A percentile compares a stretch with the other conserved stretches of the same genome.
Conservation (phyloP, 1,140 invertebrate species). For the Saccostrea glomerata region DNA sequence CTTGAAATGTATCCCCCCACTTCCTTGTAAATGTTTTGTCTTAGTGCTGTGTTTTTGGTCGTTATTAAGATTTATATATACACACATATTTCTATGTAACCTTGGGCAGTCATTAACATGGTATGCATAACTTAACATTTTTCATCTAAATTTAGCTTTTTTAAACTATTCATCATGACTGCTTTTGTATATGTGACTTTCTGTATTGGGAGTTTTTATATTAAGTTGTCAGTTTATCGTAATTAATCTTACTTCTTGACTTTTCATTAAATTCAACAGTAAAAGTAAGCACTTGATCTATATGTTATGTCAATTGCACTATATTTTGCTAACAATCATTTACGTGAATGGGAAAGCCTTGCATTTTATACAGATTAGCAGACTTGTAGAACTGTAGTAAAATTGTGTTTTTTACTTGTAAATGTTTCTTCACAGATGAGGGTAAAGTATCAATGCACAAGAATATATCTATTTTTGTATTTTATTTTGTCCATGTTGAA, state of each 20-base stretch:
- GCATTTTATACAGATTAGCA: neutral
- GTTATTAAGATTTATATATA: neutral
- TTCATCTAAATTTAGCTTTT: conserved; percentile 6
- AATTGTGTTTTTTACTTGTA: conserved; percentile 10
- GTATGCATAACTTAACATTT: conserved; percentile 13
- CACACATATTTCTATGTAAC: conserved; percentile 4
- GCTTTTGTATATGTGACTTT: neutral
- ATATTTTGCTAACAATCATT: neutral
- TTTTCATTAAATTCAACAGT: neutral
- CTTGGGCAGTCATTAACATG: conserved; percentile 11
- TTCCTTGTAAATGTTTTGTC: conserved; percentile 32
- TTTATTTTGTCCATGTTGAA: conserved; percentile 26
- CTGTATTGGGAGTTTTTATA: neutral
- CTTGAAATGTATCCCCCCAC: neutral
- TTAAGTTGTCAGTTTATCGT: neutral
- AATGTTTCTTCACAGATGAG: conserved; percentile 5
- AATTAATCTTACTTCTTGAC: conserved; percentile 7
- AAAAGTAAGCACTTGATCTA: neutral
- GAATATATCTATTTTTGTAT: neutral
- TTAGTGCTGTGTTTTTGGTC: conserved; percentile 4
- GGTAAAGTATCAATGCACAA: conserved; percentile 26
- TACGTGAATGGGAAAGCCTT: neutral
- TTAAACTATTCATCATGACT: conserved; percentile 1
- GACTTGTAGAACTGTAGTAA: neutral
- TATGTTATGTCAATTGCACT: neutral